Percentiles rank a stretch among this genome's conserved stretches.
These are phyloP conservation scores for Chelidonichthys spinosus DNA, from an alignment of 2,797 vertebrate genomes.

Conservation along the genomic window DNA sequence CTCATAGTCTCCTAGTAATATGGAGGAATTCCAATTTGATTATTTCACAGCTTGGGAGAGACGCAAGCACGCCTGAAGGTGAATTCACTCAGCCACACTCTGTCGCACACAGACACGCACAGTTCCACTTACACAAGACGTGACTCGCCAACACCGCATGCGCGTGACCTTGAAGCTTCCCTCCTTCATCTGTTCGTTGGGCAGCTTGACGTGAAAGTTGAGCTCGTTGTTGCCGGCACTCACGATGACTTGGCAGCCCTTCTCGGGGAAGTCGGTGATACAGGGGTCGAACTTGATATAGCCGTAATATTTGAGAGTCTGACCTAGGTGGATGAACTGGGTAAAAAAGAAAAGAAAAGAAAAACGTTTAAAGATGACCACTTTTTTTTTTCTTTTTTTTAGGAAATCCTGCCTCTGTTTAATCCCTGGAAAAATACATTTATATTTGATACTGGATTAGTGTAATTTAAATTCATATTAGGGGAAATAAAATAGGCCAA, in stretches of 20 bases:
- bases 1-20: constrained; percentile 12
- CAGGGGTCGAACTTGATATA: constrained; percentile 98
- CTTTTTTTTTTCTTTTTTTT: not conserved
- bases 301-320: constrained; percentile 97
- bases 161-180: constrained; percentile 99
- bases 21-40: constrained; percentile 16
- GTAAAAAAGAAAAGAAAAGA: not conserved
- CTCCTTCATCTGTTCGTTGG: constrained; percentile 95
- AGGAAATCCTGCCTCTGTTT: not conserved
- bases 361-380: not conserved
- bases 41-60: not conserved
- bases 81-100: not conserved
- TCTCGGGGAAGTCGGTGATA: constrained; percentile 96
- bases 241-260: constrained; percentile 96
- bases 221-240: constrained; percentile 97
- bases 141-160: constrained; percentile 98
- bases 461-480: constrained; percentile 43
- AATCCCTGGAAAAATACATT: constrained; percentile 2
- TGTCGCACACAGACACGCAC: not conserved
- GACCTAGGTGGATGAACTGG: constrained; percentile 94
- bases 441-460: constrained; percentile 43
- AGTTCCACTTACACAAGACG: constrained; percentile 92
- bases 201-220: constrained; percentile 97
- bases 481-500: constrained; percentile 49
- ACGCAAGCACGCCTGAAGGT: constrained; percentile 7